Base-by-base conservation (phyloP, 2,797 vertebrate genomes). In the Dicrostonyx torquatus region DNA sequence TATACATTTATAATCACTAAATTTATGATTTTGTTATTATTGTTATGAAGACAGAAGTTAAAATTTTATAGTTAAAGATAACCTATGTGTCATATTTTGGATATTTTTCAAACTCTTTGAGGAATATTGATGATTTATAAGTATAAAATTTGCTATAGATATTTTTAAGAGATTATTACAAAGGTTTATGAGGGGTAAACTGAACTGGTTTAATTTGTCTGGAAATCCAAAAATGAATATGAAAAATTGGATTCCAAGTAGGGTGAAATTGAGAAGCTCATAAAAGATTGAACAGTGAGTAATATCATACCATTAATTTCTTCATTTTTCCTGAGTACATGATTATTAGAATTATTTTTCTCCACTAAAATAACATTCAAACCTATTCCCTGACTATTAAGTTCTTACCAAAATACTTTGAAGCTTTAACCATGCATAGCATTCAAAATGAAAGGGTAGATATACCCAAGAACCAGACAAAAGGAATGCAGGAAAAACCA, bases 211-310 rank as follows among this genome's bases (percentile, higher is more conserved):
- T 40, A 76, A 37, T 84, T 84, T 87, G 70, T 93, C 86, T 96
- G 94, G 8, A 87, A 91, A 73, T 62, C 62, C 31, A 45, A 92
- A 94, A 94, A 93, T 90, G 8, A 92, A 31, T 90, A 64, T 94
- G 62, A 43, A 86, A 94, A 95, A 92, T 73, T 75, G 66, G 9
- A 26, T 87, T 90, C 26, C 1, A 72, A 22, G 68, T 77, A 70
- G 20, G 37, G 26, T 24, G 76, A 64, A 93, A 84, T 93, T 93
- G 26, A 94, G 45, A 93, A 75, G 26, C 40, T 94, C 93, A 85
- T 79, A 76, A 93, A 95, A 89, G 13, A 87, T 88, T 76, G 60
- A 29, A 87, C 31, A 86, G 43, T 29, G 75, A 64, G 3, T 40
- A 80, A 80, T 79, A n/a, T 22, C 18, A 20, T 85, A 68, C 11